Percentiles rank a stretch among this genome's conserved stretches.
These are phyloP conservation scores for Gibbula magus DNA, from an alignment of 2,888 invertebrate species.

Conservation along the genomic window DNA sequence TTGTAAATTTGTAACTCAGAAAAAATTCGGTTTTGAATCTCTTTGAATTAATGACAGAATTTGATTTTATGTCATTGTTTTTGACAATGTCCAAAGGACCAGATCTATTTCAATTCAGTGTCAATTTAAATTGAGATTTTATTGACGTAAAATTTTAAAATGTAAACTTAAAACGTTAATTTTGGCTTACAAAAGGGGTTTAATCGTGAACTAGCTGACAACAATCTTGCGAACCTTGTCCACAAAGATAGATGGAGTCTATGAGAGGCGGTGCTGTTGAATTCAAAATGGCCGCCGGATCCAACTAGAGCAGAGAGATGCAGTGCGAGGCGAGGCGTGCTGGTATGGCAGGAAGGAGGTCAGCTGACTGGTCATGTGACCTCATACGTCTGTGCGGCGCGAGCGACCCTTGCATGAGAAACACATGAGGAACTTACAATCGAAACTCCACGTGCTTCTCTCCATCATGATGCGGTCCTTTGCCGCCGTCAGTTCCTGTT, in stretches of 20 bases:
- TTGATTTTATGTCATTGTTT: too few relatives aligned
- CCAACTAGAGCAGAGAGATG: background rate
- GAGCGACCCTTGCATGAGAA: constrained; percentile 59
- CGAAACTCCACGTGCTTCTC: constrained; percentile 78
- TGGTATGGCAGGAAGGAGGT: background rate
- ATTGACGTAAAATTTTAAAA: too few relatives aligned
- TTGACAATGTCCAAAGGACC: too few relatives aligned
- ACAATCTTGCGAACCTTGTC: too few relatives aligned
- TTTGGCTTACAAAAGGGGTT: too few relatives aligned
- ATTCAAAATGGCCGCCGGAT: background rate
- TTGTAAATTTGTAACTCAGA: too few relatives aligned
- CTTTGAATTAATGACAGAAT: too few relatives aligned
- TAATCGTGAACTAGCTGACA: too few relatives aligned
- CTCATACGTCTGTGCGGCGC: constrained; percentile 57
- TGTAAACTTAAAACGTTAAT: too few relatives aligned
- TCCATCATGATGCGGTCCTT: constrained; percentile 78
- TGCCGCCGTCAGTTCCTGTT: constrained; percentile 77
- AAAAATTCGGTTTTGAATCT: too few relatives aligned
- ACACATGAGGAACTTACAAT: constrained; percentile 77
- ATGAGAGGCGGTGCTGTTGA: background rate
- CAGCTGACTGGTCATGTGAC: background rate
- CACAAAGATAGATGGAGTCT: background rate
- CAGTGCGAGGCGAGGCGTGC: background rate
- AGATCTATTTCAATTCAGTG: too few relatives aligned
- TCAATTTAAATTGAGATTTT: too few relatives aligned